phyloP scores from a whole-genome alignment of 2,113 vertebrate species.

The Pomatostomus ruficeps region DNA sequence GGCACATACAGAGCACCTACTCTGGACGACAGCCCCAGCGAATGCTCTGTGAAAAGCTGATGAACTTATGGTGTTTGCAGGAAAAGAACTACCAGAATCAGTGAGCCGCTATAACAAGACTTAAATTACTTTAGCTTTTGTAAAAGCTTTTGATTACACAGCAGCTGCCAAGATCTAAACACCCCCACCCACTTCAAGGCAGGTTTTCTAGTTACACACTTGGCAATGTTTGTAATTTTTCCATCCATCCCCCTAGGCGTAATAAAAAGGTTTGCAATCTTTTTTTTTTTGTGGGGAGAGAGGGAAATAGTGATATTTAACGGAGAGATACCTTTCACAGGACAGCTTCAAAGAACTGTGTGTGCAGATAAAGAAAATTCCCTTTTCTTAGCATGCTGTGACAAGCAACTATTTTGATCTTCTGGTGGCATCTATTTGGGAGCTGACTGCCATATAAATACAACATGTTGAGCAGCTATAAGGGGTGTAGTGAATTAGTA shows the following conservation, averaged over 20 bases:
- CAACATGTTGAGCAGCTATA: neutral
- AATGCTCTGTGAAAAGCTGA: neutral
- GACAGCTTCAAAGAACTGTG: neutral
- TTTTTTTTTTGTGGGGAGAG: neutral
- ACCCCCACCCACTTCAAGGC: neutral
- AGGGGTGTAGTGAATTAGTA: neutral
- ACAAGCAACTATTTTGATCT: neutral
- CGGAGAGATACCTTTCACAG: neutral
- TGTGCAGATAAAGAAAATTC: neutral
- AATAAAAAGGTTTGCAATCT: neutral
- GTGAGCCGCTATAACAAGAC: neutral
- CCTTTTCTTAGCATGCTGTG: neutral
- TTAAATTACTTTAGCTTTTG: constrained; percentile 8
- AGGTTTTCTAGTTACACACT: neutral
- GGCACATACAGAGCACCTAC: accelerated
- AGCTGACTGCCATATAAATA: neutral
- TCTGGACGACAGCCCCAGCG: neutral
- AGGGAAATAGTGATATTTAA: neutral
- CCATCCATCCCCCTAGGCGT: neutral
- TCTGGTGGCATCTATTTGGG: neutral
- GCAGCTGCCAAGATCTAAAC: neutral
- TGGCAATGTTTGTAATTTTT: neutral
- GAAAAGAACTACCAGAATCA: neutral
- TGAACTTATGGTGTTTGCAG: neutral
- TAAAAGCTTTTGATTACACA: constrained; percentile 26